Evolutionary conservation across 2,797 vertebrate genomes (phyloP), one percentile per base, ranked within the genome.

Genomic region (Parambassis ranga): DNA sequence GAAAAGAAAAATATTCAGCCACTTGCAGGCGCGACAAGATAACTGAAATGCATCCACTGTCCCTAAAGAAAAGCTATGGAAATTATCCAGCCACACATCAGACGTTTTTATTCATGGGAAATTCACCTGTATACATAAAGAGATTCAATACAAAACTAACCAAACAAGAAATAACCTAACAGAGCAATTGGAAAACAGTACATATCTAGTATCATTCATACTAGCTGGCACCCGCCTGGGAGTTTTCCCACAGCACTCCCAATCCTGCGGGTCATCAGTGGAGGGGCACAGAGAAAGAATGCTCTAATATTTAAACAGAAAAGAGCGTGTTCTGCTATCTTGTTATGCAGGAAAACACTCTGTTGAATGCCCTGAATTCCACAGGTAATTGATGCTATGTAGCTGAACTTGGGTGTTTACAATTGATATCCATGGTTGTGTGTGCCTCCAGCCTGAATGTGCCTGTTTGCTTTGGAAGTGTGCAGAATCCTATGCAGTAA

Each of bases 351-450:
- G 86, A 91, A 91, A 92, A 94, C 83, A 90, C 77, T 79, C 58
- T 19, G 77, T 58, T 33, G 24, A 82, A 94, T 95, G 92, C 92
- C 81, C 87, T 46, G 79, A 93, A 95, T 95, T 95, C 94, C 93
- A 89, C 83, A 86, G 79, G 70, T 92, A 93, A 95, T 90, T 90
- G 92, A 93, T 86, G 92, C 89, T 92, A 82, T 59, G 74, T 71
- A 85, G 87, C 89, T 91, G 89, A 94, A 89, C 85, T 80, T 78
- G 42, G 47, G 50, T 59, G 64, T 70, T 77, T 79, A 70, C 60
- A 49, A 60, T 49, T 55, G 61, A 67, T 79, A 71, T 60, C 49
- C 15, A 8, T 5, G 22, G 35, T 36, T 57, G 35, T 78, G 68
- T 62, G 46, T 36, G 75, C 51, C 59, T 59, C 44, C 51, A 23